These are phyloP conservation scores for Oryzias celebensis DNA, from an alignment of 2,113 vertebrate species.

Conservation along the genomic window DNA sequence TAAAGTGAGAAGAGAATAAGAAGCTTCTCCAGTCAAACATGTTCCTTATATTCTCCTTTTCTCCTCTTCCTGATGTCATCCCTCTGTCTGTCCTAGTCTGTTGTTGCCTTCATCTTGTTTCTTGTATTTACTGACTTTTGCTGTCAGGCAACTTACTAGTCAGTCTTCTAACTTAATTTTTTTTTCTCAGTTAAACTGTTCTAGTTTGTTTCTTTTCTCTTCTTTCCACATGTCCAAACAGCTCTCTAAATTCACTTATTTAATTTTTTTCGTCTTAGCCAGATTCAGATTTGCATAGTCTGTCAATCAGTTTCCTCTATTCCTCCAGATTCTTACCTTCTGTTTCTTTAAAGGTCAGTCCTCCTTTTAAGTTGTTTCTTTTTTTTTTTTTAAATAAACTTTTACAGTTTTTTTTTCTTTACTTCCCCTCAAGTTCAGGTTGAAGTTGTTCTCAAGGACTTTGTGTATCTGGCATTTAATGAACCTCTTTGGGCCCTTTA, in stretches of 20 bases:
- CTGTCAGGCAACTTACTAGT: conserved; percentile 75
- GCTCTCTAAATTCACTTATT: conserved; percentile 34
- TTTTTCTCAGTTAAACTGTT: conserved; percentile 43
- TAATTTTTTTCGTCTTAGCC: conserved; percentile 15
- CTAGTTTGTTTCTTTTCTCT: conserved; percentile 53
- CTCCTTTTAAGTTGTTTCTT: conserved; percentile 13
- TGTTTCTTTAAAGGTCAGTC: background rate
- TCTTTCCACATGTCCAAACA: conserved; percentile 30
- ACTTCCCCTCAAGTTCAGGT: conserved; percentile 48
- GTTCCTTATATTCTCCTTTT: conserved; percentile 37
- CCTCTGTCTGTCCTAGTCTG: conserved; percentile 24
- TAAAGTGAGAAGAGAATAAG: conserved; percentile 42
- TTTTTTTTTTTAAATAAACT: conserved; percentile 65
- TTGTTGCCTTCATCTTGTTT: conserved; percentile 47
- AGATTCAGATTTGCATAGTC: conserved; percentile 58
- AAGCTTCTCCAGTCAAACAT: conserved; percentile 48
- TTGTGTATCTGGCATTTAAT: conserved; percentile 69
- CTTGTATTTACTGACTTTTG: conserved; percentile 72
- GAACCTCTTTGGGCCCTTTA: conserved; percentile 64
- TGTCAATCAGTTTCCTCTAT: conserved; percentile 44
- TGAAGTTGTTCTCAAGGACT: conserved; percentile 65
- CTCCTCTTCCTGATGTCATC: background rate
- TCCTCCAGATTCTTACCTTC: conserved; percentile 12
- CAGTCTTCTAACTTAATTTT: conserved; percentile 64
- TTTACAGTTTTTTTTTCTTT: conserved; percentile 6